Evolutionary conservation across 2,113 vertebrate genomes (phyloP).

Genomic region (Scytalopus superciliaris): DNA sequence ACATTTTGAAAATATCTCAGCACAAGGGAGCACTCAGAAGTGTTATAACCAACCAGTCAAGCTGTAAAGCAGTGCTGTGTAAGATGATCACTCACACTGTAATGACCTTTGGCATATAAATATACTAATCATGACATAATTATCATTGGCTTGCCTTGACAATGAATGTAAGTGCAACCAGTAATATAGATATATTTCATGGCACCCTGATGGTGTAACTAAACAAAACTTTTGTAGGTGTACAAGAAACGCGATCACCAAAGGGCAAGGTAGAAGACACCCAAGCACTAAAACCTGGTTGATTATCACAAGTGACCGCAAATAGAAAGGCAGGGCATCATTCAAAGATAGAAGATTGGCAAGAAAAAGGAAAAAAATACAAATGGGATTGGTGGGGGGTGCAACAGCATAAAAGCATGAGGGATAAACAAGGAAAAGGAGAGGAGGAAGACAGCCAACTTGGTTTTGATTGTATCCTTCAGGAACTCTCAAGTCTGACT

Average conservation of each 20-base stretch:
- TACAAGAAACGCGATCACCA: background rate
- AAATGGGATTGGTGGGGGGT: background rate
- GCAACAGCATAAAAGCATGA: background rate
- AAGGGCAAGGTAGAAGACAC: background rate
- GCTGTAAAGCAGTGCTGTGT: background rate
- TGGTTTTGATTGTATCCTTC: background rate
- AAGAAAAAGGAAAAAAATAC: background rate
- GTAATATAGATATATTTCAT: background rate
- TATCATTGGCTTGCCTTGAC: background rate
- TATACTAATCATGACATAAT: background rate
- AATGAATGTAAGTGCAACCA: background rate
- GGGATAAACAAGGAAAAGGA: background rate
- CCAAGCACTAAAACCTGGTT: background rate
- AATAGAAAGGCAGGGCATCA: background rate
- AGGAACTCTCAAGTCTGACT: background rate
- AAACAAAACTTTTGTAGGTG: background rate
- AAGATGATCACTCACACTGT: background rate
- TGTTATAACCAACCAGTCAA: background rate
- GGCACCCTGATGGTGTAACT: background rate
- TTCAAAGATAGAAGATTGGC: background rate
- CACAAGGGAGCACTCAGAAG: background rate
- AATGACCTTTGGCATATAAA: background rate
- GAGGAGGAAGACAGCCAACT: background rate
- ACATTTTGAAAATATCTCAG: background rate
- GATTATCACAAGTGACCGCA: background rate